Conservation (phyloP, 1,140 invertebrate genomes). For the Cephus cinctus region DNA sequence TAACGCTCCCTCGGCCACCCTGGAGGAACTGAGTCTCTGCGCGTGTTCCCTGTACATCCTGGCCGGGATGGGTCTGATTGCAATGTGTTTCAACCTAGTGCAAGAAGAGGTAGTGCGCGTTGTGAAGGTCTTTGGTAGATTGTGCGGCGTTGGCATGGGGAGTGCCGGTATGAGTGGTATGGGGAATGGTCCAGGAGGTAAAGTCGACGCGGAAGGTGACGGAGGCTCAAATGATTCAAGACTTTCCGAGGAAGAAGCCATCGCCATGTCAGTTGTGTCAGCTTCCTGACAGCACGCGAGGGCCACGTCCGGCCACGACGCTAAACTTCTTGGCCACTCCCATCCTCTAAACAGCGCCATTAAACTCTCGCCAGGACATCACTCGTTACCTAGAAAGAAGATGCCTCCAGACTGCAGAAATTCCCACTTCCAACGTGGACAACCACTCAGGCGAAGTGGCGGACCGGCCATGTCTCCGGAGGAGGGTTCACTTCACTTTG, state of each 20-base stretch:
- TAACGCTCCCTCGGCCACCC: conserved; percentile 69
- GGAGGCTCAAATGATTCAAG: conserved; percentile 36
- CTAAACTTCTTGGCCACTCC: conserved; percentile 54
- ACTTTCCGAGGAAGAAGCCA: conserved; percentile 59
- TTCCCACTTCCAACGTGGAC: conserved; percentile 63
- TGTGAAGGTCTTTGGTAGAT: conserved; percentile 61
- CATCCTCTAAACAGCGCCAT: conserved; percentile 53
- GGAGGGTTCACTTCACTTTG: conserved; percentile 62
- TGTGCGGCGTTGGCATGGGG: conserved; percentile 46
- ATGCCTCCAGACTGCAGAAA: conserved; percentile 46
- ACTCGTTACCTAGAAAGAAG: conserved; percentile 63
- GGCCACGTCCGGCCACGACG: conserved; percentile 46
- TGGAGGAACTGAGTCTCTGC: conserved; percentile 76
- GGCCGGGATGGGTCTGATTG: conserved; percentile 91
- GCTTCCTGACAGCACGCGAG: conserved; percentile 65
- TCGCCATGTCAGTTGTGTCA: conserved; percentile 59
- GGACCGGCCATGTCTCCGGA: conserved; percentile 50
- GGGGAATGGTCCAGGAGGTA: conserved; percentile 29
- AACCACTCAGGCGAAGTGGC: conserved; percentile 64
- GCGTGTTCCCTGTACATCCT: conserved; percentile 85
- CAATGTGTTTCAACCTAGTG: conserved; percentile 95
- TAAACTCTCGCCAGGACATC: conserved; percentile 58
- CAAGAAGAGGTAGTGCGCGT: conserved; percentile 85
- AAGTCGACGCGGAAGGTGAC: conserved; percentile 35
- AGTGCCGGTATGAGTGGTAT: conserved; percentile 45